Base-by-base conservation (phyloP, 1,140 invertebrate genomes). In the Andricus grossulariae region DNA sequence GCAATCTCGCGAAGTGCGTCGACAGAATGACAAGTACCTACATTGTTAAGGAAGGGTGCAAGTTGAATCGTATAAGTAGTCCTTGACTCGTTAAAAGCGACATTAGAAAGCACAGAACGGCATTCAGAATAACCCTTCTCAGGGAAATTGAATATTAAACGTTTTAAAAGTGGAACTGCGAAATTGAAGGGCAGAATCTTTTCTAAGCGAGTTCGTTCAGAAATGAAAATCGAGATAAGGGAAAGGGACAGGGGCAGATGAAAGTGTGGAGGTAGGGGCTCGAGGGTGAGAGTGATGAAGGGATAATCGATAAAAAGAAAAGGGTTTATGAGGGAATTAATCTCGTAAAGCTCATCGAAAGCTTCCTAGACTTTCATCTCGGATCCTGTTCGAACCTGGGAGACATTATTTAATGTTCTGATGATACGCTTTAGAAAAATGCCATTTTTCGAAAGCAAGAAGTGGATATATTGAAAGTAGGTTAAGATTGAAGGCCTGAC, bases 1-100 rank as follows among this genome's bases (percentile, higher is more conserved):
- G 12, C 57, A 60, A 60, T 60, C 57, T 32, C 21, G 10, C 21
- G 21, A 60, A 60, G 57, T 60, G 57, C 57, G 57, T 32, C 4
- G 57, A 32, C 82, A 82, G 83, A 87, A 88, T 88, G 87, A 81
- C 85, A 88, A 88, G 84, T 88, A 80, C 78, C 85, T 83, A 76
- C 79, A 83, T 74, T 79, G 80, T 80, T 45, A 85, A 77, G 60
- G 80, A 80, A 84, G 74, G 77, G 84, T 80, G 81, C 71, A 84
- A 88, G 83, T 85, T 86, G 85, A 85, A 60, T 60, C 83, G 84
- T 83, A 82, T 75, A 76, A 82, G 83, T 88, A 87, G 83, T 88
- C 87, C 87, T 85, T 84, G 88, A 87, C 88, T 89, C 88, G 88
- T 90, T 90, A 90, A 88, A 83, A 81, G 72, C 84, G 82, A 89